Base-by-base conservation (phyloP, 2,888 invertebrate species). In the Leistus spinibarbis region DNA sequence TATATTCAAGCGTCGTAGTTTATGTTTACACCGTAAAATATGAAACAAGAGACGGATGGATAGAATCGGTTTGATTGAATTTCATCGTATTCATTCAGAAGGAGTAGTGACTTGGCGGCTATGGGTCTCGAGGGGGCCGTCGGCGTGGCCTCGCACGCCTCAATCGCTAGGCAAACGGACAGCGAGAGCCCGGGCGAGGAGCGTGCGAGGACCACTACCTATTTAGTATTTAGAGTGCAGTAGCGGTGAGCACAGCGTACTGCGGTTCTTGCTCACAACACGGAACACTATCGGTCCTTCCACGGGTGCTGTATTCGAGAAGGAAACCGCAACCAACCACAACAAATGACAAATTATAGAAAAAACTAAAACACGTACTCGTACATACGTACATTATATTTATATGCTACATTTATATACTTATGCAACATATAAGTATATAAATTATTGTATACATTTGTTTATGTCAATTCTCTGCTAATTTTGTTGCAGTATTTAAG, bases 301-400 rank as follows among this genome's bases (percentile, higher is more conserved):
- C 90, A 92, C 92, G 90, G 91, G 89, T 92, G 92, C 92, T 92
- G 92, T 92, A 92, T 89, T 88, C 89, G 92, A 92, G 92, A 92
- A 92, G 92, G 92, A 91, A 91, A 91, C 92, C 88, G 90, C 88
- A 88, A 83, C 83, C 84, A 85, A 85, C 84, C 84, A 85, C 84
- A 83, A 83, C 82, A 83, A 80, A 75, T 73, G 76, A 82, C 79
- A 81, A 79, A 78, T 78, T 76, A 78, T 70, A 78, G 76, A 76
- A 77, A n/a, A 77, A 78, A 76, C 77, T 78, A 80, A 77, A 76
- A 76, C 66, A 66, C 66, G 54, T 20, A 53, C 54, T 20, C 60
- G 22, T 17, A 64, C 64, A 64, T 23, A 64, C 64, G 23, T 16
- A 64, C 64, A 22, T 24, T 17, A 23, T 16, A 10, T 60, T 60